A percentile compares a stretch with the other conserved stretches of the same genome.
Evolutionary conservation across 2,797 vertebrate genomes (phyloP).

Genomic region (Anguilla pacifica): DNA sequence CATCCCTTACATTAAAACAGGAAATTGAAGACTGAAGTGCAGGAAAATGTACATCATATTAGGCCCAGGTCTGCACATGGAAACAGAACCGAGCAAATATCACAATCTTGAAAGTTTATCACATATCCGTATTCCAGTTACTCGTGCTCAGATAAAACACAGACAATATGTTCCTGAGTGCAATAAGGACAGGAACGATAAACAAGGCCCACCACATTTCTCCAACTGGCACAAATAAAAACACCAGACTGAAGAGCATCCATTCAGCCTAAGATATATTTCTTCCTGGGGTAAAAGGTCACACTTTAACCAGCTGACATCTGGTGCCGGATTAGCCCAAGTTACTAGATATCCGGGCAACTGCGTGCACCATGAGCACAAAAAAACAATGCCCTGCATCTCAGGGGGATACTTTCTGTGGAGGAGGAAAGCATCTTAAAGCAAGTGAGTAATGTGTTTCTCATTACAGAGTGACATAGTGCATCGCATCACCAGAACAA

Average conservation of each 20-base stretch:
- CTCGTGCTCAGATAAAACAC: constrained; percentile 52
- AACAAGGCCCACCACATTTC: constrained; percentile 50
- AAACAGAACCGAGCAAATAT: neutral
- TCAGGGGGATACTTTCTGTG: constrained; percentile 33
- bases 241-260: constrained; percentile 50
- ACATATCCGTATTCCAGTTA: neutral
- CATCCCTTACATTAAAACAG: constrained; percentile 5
- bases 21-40: neutral
- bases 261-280: constrained; percentile 67
- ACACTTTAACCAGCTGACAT: constrained; percentile 58
- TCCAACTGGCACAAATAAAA: constrained; percentile 55
- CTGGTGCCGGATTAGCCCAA: constrained; percentile 50
- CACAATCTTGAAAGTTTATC: neutral
- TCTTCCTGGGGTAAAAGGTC: constrained; percentile 67
- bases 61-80: neutral
- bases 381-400: constrained; percentile 33
- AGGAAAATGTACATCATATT: neutral
- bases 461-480: constrained; percentile 50
- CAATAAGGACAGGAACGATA: constrained; percentile 51
- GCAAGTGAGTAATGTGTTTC: constrained; percentile 49
- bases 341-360: constrained; percentile 44
- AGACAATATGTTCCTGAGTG: constrained; percentile 22
- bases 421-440: constrained; percentile 44
- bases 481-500: constrained; percentile 34
- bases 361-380: constrained; percentile 39